A percentile compares a stretch with the other conserved stretches of the same genome.
Conservation (phyloP, 92 coral and sea anemone genomes). For the Pocillopora grandis region DNA sequence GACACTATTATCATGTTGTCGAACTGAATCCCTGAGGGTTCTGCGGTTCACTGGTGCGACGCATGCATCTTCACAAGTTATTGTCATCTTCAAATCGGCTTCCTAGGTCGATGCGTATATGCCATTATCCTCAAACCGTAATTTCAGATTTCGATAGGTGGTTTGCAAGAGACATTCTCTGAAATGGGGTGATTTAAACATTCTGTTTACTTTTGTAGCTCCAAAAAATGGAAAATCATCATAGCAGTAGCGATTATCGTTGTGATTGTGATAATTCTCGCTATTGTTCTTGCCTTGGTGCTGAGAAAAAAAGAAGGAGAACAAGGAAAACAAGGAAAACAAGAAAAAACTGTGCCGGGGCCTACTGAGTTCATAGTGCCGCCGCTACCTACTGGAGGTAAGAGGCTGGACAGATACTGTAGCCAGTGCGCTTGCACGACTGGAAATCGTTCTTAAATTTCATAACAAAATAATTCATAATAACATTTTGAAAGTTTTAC, state of each 20-base stretch:
- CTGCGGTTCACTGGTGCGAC: no score
- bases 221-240: constrained; percentile 17
- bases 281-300: constrained; percentile 24
- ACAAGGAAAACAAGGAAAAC: not conserved
- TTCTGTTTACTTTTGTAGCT: constrained; percentile 9
- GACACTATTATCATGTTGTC: no score
- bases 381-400: constrained; percentile 27
- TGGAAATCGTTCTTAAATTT: no score
- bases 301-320: not conserved
- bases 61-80: no score
- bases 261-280: constrained; percentile 14
- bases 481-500: no score
- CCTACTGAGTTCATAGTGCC: not conserved
- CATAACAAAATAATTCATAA: no score
- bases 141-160: no score
- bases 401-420: not conserved
- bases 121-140: no score
- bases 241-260: not conserved
- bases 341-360: not conserved
- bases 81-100: no score
- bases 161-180: not conserved
- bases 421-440: not conserved
- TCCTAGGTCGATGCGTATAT: no score
- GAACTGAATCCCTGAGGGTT: no score
- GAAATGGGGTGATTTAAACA: no score